These are phyloP conservation scores for Harpalus rufipes DNA, from an alignment of 2,888 invertebrate species.

Conservation along the genomic window DNA sequence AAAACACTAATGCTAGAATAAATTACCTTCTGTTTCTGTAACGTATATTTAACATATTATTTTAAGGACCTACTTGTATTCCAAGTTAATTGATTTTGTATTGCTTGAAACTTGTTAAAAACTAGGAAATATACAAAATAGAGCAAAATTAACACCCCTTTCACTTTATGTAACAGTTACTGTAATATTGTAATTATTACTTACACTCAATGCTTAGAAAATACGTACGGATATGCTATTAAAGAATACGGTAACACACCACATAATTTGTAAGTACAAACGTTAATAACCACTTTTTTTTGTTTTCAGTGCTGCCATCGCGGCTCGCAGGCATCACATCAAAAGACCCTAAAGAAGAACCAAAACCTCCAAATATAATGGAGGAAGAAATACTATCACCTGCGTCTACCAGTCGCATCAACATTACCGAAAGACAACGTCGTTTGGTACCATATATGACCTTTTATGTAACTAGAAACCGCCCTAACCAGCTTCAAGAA, in stretches of 20 bases:
- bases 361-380: slow-evolving; percentile 73
- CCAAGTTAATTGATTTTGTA: background rate
- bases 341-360: slow-evolving; percentile 70
- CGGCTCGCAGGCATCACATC: slow-evolving; percentile 72
- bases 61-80: background rate
- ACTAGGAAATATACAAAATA: slow-evolving; percentile 17
- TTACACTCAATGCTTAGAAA: background rate
- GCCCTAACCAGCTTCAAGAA: slow-evolving; percentile 68
- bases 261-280: background rate
- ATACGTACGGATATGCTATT: background rate
- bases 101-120: slow-evolving; percentile 6
- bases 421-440: slow-evolving; percentile 84
- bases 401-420: slow-evolving; percentile 68
- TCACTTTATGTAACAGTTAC: slow-evolving; percentile 35
- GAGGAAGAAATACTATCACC: slow-evolving; percentile 60
- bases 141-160: slow-evolving; percentile 52
- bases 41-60: background rate
- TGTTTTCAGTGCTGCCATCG: slow-evolving; percentile 70
- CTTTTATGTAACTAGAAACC: slow-evolving; percentile 83
- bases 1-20: too few species aligned
- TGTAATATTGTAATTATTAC: slow-evolving; percentile 9
- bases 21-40: too few species aligned
- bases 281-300: background rate
- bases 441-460: slow-evolving; percentile 91
- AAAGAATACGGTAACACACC: background rate